Base-by-base conservation (phyloP, 2,888 invertebrate genomes). In the Notodonta ziczac region DNA sequence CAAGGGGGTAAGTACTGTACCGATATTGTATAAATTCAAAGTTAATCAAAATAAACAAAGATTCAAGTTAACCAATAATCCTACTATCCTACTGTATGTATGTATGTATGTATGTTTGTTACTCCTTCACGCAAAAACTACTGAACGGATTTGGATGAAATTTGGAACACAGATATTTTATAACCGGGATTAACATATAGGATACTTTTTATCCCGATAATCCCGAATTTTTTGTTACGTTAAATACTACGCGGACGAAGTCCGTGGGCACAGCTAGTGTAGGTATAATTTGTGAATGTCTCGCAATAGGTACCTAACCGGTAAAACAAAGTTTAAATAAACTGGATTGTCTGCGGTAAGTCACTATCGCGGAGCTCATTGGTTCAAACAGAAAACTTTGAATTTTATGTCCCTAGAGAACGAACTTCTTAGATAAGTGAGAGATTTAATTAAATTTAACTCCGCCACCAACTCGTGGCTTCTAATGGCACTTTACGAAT, bases 371-470 rank as follows among this genome's bases (percentile, higher is more conserved):
- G 48, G 54, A 62, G 57, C 56, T 60, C 65, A 71, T 65, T 63
- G 53, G 50, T 59, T 57, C 52, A 50, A 59, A 67, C 52, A 56
- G 59, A 65, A 67, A 74, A 64, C 63, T 67, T 70, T 58, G 63
- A 61, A 63, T 72, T 62, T 52, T 61, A 73, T 80, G 72, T 70
- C 74, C 73, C 73, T 69, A 64, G 69, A 65, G 71, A 76, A 73
- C 72, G 72, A 82, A 81, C 77, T 82, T 75, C 62, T 66, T 66
- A 80, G 80, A 81, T 83, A 84, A 83, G 75, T 83, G 71, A 68
- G 72, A 79, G 76, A 78, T 85, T 87, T 85, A 87, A 88, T 87
- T 87, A 85, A 73, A 85, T 83, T 84, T 71, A 76, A 84, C 78
- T 81, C 68, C 66, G 67, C 73, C 74, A 73, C 74, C 73, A 71